These are phyloP conservation scores for Myotis brandtii DNA, from an alignment of 2,113 vertebrate species.

Conservation along the genomic window DNA sequence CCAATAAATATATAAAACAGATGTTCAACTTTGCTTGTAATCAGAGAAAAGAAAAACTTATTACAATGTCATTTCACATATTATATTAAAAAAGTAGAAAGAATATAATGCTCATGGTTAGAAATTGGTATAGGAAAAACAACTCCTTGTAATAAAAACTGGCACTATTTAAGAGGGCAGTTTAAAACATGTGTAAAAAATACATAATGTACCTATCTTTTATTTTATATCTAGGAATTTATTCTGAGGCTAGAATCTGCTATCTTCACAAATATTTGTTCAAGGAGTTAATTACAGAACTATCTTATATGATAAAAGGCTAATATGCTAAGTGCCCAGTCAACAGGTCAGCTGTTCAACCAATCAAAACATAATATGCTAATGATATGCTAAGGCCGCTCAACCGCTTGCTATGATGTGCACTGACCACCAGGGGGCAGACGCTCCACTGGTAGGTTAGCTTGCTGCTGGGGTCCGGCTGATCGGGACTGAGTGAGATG, in stretches of 20 bases:
- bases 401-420: no score
- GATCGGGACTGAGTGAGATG: no score
- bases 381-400: no score
- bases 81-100: slow-evolving; percentile 7
- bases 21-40: neutral
- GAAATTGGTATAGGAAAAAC: neutral
- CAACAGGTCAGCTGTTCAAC: no score
- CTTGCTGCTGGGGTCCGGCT: no score
- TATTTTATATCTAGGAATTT: neutral
- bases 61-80: neutral
- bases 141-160: neutral
- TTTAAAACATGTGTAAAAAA: neutral
- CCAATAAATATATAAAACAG: neutral
- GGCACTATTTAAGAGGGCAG: neutral
- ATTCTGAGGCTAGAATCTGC: neutral
- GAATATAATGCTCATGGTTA: neutral
- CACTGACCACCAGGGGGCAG: no score
- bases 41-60: slow-evolving; percentile 6
- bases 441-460: no score
- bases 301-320: neutral
- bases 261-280: neutral
- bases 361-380: no score
- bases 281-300: neutral
- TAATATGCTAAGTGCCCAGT: no score
- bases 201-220: neutral